phyloP scores from a whole-genome alignment of 1,140 invertebrate species.

The Battus philenor region DNA sequence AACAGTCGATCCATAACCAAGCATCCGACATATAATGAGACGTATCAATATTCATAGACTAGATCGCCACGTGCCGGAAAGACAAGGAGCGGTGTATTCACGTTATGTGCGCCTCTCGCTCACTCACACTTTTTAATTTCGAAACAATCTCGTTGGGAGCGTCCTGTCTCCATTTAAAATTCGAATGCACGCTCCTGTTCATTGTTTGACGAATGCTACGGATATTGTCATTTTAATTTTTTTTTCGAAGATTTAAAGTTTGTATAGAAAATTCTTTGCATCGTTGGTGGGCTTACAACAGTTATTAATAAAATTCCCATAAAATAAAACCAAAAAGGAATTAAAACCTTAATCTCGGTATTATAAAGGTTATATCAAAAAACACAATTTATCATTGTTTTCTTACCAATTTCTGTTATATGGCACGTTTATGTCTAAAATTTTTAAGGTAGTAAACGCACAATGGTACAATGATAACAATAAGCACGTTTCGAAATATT shows the following conservation, averaged over 20 bases:
- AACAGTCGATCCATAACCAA: constrained; percentile 24
- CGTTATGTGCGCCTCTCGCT: constrained; percentile 25
- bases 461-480: no score
- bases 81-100: constrained; percentile 29
- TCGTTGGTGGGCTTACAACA: constrained; percentile 21
- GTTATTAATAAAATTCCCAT: no score
- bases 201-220: constrained; percentile 41
- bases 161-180: constrained; percentile 46
- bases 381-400: no score
- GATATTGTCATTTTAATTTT: constrained; percentile 46
- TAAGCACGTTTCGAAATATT: no score
- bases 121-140: constrained; percentile 45
- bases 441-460: no score
- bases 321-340: no score
- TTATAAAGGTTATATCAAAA: no score
- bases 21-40: constrained; percentile 32
- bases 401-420: no score
- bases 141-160: constrained; percentile 39
- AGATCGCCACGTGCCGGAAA: constrained; percentile 44
- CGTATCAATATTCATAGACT: constrained; percentile 49
- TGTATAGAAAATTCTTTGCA: constrained; percentile 17
- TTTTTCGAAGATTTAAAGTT: constrained; percentile 30
- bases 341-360: no score
- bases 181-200: constrained; percentile 40
- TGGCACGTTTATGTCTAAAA: no score